Conservation (phyloP, 2,113 vertebrate species). For the Pachypanchax playfairii region DNA sequence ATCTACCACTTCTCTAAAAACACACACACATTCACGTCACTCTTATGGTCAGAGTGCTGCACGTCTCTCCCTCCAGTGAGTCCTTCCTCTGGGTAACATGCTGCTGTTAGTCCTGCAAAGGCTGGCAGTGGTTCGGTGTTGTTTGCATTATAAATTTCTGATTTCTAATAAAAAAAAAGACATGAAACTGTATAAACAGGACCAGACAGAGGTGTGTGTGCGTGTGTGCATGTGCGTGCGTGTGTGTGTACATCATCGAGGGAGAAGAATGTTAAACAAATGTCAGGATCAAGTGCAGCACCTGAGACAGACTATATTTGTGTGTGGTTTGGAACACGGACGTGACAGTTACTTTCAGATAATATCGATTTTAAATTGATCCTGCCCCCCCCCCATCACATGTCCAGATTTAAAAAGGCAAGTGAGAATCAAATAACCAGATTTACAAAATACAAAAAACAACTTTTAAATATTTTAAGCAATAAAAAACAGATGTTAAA, state of each 20-base stretch:
- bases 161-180: constrained; percentile 56
- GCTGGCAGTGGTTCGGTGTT: constrained; percentile 22
- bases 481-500: too few relatives aligned
- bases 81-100: constrained; percentile 54
- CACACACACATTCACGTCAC: constrained; percentile 26
- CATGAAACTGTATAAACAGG: constrained; percentile 57
- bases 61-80: constrained; percentile 48
- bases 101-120: constrained; percentile 22
- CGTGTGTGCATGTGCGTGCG: too few relatives aligned
- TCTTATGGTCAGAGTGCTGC: constrained; percentile 60
- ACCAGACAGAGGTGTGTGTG: constrained; percentile 29
- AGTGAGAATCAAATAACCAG: not conserved
- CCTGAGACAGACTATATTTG: constrained; percentile 37
- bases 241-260: constrained; percentile 40
- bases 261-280: constrained; percentile 65
- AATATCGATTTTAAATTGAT: constrained; percentile 7
- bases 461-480: too few relatives aligned
- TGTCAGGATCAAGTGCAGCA: constrained; percentile 67
- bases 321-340: constrained; percentile 8
- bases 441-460: too few relatives aligned
- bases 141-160: constrained; percentile 63
- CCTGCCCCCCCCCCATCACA: too few relatives aligned
- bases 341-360: constrained; percentile 26
- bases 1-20: constrained; percentile 46
- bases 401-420: not conserved